Evolutionary conservation across 2,113 vertebrate genomes (phyloP).

Genomic region (Anhinga anhinga): DNA sequence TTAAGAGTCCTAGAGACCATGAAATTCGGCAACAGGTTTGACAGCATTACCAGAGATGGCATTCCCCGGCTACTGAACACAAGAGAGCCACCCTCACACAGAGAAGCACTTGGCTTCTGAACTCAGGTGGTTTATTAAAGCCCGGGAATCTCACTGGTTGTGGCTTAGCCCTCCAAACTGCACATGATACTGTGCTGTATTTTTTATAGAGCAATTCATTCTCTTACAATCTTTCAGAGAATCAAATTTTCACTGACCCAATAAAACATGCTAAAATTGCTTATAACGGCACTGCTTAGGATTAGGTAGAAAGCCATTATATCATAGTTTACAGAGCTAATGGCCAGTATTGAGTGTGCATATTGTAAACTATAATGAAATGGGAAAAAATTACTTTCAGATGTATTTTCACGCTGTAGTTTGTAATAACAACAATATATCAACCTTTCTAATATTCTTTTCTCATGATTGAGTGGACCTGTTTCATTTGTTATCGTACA

Average conservation of each 20-base stretch:
- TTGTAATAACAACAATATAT: slow-evolving; percentile 43
- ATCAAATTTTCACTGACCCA: slow-evolving; percentile 24
- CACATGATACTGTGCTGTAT: not conserved
- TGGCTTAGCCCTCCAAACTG: not conserved
- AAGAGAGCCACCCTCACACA: not conserved
- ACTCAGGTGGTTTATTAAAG: not conserved
- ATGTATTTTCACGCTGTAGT: slow-evolving; percentile 48
- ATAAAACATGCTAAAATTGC: slow-evolving; percentile 59
- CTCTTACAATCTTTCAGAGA: slow-evolving; percentile 4
- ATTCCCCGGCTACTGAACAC: not conserved
- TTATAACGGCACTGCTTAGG: slow-evolving; percentile 19
- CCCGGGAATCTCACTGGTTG: not conserved
- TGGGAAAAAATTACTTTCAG: slow-evolving; percentile 53
- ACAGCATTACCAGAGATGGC: not conserved
- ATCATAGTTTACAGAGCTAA: slow-evolving; percentile 47
- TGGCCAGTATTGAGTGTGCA: slow-evolving; percentile 37
- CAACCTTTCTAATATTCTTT: slow-evolving; percentile 31
- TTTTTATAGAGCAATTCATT: slow-evolving; percentile 38
- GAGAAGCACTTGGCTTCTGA: not conserved
- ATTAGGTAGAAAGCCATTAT: slow-evolving; percentile 57
- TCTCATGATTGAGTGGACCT: slow-evolving; percentile 39
- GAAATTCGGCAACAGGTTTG: not conserved
- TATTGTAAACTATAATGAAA: slow-evolving; percentile 66
- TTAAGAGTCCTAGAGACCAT: not conserved
- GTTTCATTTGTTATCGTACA: slow-evolving; percentile 29